Evolutionary conservation across 2,888 invertebrate species (phyloP), one percentile per base, ranked within the genome.

Genomic region (Lacanobia wlatinum): DNA sequence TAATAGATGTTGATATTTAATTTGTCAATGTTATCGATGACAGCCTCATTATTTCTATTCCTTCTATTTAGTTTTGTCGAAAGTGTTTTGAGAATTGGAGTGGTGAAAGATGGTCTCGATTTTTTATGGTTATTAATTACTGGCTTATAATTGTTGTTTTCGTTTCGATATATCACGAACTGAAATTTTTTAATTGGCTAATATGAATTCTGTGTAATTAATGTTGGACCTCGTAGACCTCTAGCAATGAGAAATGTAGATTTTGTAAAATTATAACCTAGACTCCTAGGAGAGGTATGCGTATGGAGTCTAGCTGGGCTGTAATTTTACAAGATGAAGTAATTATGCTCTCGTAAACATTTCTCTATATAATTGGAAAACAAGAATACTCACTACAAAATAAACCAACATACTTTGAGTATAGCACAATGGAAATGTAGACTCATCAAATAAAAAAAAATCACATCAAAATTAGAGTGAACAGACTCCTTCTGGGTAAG

Each of bases 1-100:
- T 80, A 61, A 80, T 80, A 71, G 64, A 82, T 90, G 91, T 91
- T 93, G 92, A 92, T 94, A 93, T 95, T 95, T 94, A 95, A 95
- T 95, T 95, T 95, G 95, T 96, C 95, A 95, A 94, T 94, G 94
- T 94, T 94, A 90, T 88, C 88, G 90, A 89, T 94, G 95, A 94
- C 94, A 94, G 93, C 79, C 89, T 91, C 88, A 92, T 94, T 94
- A 95, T 94, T 93, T 92, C 78, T 86, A 84, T 87, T 86, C 84
- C 86, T 88, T 88, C 87, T 88, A 88, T 87, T 86, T 48, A 48
- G 48, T 48, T 48, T 48, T 87, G 89, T 86, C 88, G 91, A 91
- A 92, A 92, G 91, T 91, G 88, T 80, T 84, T 84, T 73, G 68
- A 80, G 84, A 84, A 84, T 78, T 82, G 77, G 87, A 89, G 86